A percentile compares a stretch with the other conserved stretches of the same genome.
phyloP scores from a whole-genome alignment of 2,888 invertebrate species.

The Phymatocera aterrima region DNA sequence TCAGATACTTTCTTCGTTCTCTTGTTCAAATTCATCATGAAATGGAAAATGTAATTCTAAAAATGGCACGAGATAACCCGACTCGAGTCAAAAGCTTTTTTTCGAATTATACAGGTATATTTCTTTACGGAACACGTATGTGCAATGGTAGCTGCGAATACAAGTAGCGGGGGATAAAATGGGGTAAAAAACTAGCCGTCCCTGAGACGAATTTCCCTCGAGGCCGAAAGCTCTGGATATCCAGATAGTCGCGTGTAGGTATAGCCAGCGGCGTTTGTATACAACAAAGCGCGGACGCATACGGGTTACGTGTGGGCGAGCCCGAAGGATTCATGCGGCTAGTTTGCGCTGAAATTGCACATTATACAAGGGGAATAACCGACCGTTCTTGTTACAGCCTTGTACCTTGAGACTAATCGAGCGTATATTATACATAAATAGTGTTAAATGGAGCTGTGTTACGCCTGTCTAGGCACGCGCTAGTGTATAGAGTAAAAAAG shows the following conservation, averaged over 20 bases:
- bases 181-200: neutral
- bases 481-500: neutral
- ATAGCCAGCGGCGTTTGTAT: neutral
- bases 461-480: neutral
- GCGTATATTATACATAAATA: constrained; percentile 8
- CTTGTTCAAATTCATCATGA: too few species aligned
- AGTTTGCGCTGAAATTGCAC: neutral
- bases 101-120: neutral
- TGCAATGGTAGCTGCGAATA: too few species aligned
- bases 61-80: neutral
- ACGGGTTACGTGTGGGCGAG: constrained; percentile 2
- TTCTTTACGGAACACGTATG: neutral
- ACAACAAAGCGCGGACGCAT: neutral
- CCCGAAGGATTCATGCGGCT: neutral
- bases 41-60: too few species aligned
- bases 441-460: neutral
- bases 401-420: neutral
- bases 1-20: too few species aligned
- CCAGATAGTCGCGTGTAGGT: neutral
- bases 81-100: neutral
- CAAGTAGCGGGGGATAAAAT: too few species aligned
- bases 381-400: neutral
- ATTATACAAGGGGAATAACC: constrained; percentile 15
- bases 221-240: neutral
- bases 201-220: constrained; percentile 12